These are phyloP conservation scores for Catagonus wagneri DNA, from an alignment of 2,113 vertebrate genomes.

Conservation along the genomic window DNA sequence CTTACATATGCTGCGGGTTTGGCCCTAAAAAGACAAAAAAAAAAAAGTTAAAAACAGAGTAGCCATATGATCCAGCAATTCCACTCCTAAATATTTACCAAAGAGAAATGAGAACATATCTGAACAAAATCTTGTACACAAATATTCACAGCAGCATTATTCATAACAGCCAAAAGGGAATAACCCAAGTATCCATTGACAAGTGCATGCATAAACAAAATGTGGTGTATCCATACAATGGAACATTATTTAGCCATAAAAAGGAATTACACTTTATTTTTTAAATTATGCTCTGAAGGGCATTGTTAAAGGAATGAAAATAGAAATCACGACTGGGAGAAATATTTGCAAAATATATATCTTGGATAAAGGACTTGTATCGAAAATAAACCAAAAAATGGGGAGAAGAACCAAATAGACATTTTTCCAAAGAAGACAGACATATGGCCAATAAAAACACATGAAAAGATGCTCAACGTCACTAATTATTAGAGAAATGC, in stretches of 20 bases:
- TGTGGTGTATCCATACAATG: not conserved
- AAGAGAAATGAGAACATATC: not conserved
- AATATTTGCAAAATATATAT: slow-evolving; percentile 4
- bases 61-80: not conserved
- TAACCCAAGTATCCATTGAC: not conserved
- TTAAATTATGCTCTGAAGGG: not conserved
- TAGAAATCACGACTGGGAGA: not conserved
- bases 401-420: too few species aligned
- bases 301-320: slow-evolving; percentile 21
- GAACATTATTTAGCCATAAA: slow-evolving; percentile 18
- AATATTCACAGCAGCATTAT: not conserved
- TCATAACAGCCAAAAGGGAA: not conserved
- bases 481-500: too few species aligned
- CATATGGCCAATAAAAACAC: too few species aligned
- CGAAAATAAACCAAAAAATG: not conserved
- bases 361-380: not conserved
- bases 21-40: too few species aligned
- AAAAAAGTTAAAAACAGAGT: not conserved
- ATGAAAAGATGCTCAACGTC: too few species aligned
- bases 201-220: not conserved
- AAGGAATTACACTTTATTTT: not conserved
- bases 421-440: too few species aligned
- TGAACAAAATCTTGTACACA: not conserved
- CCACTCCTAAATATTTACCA: not conserved
- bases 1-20: too few species aligned